A percentile compares a stretch with the other conserved stretches of the same genome.
phyloP scores from a whole-genome alignment of 2,888 invertebrate genomes.

The Cyrtodaria siliqua region DNA sequence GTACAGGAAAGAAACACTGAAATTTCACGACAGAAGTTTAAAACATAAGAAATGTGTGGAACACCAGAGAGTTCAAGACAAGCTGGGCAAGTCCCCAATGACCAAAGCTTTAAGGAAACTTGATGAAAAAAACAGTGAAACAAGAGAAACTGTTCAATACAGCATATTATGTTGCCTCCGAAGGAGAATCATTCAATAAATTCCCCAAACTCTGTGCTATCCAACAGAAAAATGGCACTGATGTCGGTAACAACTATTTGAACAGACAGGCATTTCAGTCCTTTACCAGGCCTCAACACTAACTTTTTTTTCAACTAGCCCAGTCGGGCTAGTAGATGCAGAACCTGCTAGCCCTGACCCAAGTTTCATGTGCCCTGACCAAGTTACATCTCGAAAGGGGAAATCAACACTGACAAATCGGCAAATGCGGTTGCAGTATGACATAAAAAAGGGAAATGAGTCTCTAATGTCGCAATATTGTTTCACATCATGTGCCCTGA shows the following conservation, averaged over 20 bases:
- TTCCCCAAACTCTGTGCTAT: not conserved
- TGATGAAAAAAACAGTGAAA: conserved; percentile 7
- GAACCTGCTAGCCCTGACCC: too few species aligned
- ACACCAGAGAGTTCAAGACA: not conserved
- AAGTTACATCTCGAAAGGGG: too few species aligned
- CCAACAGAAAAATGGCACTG: not conserved
- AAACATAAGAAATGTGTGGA: not conserved
- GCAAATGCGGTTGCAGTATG: too few species aligned
- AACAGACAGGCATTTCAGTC: not conserved
- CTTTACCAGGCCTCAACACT: not conserved
- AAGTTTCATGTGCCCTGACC: too few species aligned
- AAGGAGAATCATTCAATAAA: not conserved
- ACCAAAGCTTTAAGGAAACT: conserved; percentile 4
- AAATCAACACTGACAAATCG: too few species aligned
- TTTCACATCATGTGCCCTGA: too few species aligned
- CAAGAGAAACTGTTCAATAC: conserved; percentile 3
- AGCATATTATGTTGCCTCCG: not conserved
- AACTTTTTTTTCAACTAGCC: too few species aligned
- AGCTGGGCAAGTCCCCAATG: not conserved
- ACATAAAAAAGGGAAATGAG: too few species aligned
- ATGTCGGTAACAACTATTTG: not conserved
- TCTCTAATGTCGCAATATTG: too few species aligned
- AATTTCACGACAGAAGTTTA: too few species aligned
- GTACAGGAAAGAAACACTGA: too few species aligned
- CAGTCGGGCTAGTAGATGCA: too few species aligned